phyloP scores from a whole-genome alignment of 2,797 vertebrate genomes.

The Chelon labrosus region DNA sequence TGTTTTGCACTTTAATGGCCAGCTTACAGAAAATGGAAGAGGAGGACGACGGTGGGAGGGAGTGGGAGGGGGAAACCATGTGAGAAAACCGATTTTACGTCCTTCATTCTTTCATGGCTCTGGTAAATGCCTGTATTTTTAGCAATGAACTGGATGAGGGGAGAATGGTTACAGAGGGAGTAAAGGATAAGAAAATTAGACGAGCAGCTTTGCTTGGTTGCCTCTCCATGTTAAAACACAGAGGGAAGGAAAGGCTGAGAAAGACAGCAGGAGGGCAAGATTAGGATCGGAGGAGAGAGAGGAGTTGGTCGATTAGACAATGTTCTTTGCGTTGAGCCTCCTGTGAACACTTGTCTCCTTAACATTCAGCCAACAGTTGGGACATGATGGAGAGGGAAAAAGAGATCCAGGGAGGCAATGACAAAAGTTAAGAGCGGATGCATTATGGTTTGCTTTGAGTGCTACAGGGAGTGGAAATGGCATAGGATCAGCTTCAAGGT shows the following conservation, averaged over 20 bases:
- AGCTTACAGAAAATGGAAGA: slow-evolving; percentile 17
- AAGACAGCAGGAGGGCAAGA: slow-evolving; percentile 14
- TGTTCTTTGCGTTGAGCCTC: slow-evolving; percentile 31
- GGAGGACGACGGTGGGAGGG: slow-evolving; percentile 2
- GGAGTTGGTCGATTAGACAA: slow-evolving; percentile 29
- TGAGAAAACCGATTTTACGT: slow-evolving; percentile 31
- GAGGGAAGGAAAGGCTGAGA: slow-evolving; percentile 5
- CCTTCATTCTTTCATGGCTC: slow-evolving; percentile 33
- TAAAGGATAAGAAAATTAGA: slow-evolving; percentile 22
- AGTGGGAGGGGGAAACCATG: background rate
- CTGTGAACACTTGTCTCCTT: slow-evolving; percentile 38
- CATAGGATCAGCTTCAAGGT: slow-evolving; percentile 30
- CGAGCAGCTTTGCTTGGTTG: slow-evolving; percentile 18
- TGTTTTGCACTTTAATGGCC: slow-evolving; percentile 36
- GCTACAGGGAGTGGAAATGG: slow-evolving; percentile 19
- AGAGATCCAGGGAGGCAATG: slow-evolving; percentile 11
- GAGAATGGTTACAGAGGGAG: slow-evolving; percentile 9
- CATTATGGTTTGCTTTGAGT: slow-evolving; percentile 38
- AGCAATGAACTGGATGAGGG: slow-evolving; percentile 19
- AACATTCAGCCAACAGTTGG: slow-evolving; percentile 34
- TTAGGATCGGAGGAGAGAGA: slow-evolving; percentile 3
- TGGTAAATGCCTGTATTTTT: slow-evolving; percentile 49
- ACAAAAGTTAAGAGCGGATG: slow-evolving; percentile 35
- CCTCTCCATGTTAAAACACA: slow-evolving; percentile 21
- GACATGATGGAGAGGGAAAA: slow-evolving; percentile 24